phyloP scores from a whole-genome alignment of 2,888 invertebrate species.

The Hirtodrosophila cameraria region DNA sequence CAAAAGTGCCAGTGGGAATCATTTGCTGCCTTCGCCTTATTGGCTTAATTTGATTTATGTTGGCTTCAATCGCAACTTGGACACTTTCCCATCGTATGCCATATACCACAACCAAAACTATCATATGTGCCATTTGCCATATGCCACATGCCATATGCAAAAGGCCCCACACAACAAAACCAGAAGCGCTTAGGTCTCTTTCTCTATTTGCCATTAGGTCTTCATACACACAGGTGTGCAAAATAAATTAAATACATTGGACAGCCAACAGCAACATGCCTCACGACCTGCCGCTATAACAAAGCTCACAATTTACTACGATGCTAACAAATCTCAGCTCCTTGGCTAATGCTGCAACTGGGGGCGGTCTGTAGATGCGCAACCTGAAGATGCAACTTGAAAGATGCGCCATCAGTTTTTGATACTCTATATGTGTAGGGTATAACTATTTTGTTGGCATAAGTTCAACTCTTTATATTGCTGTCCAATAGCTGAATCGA shows the following conservation, averaged over 20 bases:
- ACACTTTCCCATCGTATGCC: constrained; percentile 64
- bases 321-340: constrained; percentile 51
- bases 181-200: constrained; percentile 58
- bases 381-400: constrained; percentile 6
- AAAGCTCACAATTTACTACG: constrained; percentile 22
- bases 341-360: constrained; percentile 47
- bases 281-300: constrained; percentile 34
- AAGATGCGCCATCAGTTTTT: constrained; percentile 34
- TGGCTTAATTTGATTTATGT: constrained; percentile 74
- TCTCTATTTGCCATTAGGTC: constrained; percentile 29
- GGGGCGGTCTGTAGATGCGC: constrained; percentile 24
- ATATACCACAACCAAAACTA: no score
- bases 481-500: no score
- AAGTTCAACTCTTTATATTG: no score
- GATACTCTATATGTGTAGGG: no score
- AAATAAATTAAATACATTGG: constrained; percentile 75
- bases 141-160: constrained; percentile 72
- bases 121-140: no score
- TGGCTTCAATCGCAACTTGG: constrained; percentile 16
- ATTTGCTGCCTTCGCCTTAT: constrained; percentile 57
- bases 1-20: constrained; percentile 50
- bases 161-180: constrained; percentile 66
- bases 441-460: no score
- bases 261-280: constrained; percentile 32
- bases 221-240: constrained; percentile 73